Evolutionary conservation across 2,113 vertebrate genomes (phyloP).

Genomic region (Cairina moschata): DNA sequence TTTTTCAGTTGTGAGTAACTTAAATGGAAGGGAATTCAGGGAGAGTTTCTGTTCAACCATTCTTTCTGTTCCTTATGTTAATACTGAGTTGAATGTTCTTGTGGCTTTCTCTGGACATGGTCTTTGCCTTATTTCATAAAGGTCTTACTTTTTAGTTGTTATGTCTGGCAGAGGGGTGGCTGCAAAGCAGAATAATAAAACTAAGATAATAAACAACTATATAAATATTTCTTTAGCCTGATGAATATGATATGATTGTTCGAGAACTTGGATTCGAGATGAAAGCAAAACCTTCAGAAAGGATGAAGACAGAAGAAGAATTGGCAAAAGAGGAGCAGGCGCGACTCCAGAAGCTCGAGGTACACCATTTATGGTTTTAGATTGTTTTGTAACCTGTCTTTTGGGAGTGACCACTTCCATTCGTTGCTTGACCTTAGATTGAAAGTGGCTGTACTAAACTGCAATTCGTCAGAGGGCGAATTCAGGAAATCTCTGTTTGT

Average conservation of each 20-base stretch:
- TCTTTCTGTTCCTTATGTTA: not conserved
- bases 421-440: conserved; percentile 9
- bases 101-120: not conserved
- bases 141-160: not conserved
- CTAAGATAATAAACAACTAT: not conserved
- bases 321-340: conserved; percentile 87
- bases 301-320: conserved; percentile 91
- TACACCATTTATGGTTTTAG: conserved; percentile 44
- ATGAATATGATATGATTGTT: conserved; percentile 92
- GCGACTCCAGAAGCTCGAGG: conserved; percentile 88
- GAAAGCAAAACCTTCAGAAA: conserved; percentile 94
- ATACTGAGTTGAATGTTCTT: not conserved
- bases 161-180: not conserved
- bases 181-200: not conserved
- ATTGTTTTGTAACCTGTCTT: not conserved
- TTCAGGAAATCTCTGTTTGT: conserved; percentile 29
- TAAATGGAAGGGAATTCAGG: not conserved
- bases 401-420: not conserved
- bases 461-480: not conserved
- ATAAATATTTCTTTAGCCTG: conserved; percentile 78
- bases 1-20: not conserved
- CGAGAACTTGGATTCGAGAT: conserved; percentile 96
- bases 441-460: not conserved
- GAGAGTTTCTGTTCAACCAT: not conserved
- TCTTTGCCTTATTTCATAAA: not conserved